These are phyloP conservation scores for Gymnocypris eckloni DNA, from an alignment of 2,797 vertebrate species.

Conservation along the genomic window DNA sequence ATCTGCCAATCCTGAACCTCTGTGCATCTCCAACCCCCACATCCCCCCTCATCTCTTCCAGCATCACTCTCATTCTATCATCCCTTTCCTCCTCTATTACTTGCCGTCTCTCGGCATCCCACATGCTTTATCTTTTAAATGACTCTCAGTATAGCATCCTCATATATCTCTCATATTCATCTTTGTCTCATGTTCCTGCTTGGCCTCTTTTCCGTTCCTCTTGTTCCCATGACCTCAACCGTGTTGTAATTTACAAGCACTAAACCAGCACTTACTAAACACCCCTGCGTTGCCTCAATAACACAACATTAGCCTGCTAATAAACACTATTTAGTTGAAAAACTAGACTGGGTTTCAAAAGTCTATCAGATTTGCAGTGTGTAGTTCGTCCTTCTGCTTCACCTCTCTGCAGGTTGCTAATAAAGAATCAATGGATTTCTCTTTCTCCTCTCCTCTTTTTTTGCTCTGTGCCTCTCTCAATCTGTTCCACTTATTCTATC, in stretches of 20 bases:
- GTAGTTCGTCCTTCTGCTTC: constrained; percentile 47
- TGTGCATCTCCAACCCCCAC: constrained; percentile 70
- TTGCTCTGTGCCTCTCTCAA: background rate
- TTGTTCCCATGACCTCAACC: constrained; percentile 9
- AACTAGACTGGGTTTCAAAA: constrained; percentile 5
- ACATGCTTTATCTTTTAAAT: constrained; percentile 53
- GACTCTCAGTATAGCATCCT: constrained; percentile 58
- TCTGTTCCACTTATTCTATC: constrained; percentile 19
- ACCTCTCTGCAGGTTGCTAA: constrained; percentile 54
- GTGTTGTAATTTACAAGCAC: constrained; percentile 6
- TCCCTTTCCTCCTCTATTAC: constrained; percentile 61
- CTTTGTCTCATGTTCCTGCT: background rate
- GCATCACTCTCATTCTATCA: constrained; percentile 49
- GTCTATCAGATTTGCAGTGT: constrained; percentile 54
- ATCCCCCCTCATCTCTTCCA: constrained; percentile 36
- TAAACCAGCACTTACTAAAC: constrained; percentile 34
- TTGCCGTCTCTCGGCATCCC: constrained; percentile 65
- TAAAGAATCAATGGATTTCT: constrained; percentile 45
- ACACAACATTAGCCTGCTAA: background rate
- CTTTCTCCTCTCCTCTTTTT: background rate
- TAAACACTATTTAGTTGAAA: background rate
- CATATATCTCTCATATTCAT: constrained; percentile 40
- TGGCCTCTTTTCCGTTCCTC: constrained; percentile 10
- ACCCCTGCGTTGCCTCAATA: constrained; percentile 18
- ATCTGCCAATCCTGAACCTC: constrained; percentile 81